Evolutionary conservation across 2,888 invertebrate genomes (phyloP), one percentile per base, ranked within the genome.

Genomic region (Cylloceria caligata): DNA sequence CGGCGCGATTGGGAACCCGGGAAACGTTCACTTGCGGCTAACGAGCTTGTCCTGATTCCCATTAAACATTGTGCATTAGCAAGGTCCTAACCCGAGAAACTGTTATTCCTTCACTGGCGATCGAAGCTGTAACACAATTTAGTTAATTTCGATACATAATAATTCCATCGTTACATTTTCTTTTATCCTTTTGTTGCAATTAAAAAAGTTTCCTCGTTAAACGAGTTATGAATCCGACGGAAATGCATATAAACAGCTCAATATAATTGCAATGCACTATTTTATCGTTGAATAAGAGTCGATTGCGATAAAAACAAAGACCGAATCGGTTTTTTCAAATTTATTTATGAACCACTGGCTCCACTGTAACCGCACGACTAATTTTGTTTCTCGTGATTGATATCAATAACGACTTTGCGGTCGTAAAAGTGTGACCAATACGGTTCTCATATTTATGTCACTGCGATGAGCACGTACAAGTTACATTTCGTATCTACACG

Each of bases 11-110:
- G 68, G 52, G 34, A 68, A 52, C 68, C 13, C 36, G 52, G 52
- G 13, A 52, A 68, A 68, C 68, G 68, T 52, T 68, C 68, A 52
- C 68, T 68, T n/a, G 68, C 45, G 36, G 36, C 36, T 68, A 68
- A 68, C 68, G 68, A 68, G 68, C 36, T 57, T 57, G 57, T 34
- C 27, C 34, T 4, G 34, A 34, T 57, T 34, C 57, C 57, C 34
- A 34, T 52, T 52, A 39, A 39, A 21, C 68, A 36, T 52, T 68
- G 21, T 13, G n/a, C 49, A 16, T 19, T 11, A 47, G 45, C 30
- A 19, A 36, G 16, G 11, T 9, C 4, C 9, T 1, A 52, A 2
- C 9, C 24, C 27, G 7, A 24, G 52, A 52, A 24, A 11, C 52
- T 52, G 0, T 3, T 21, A 9, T 27, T 52, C 9, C 13, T 24